Evolutionary conservation across 1,140 invertebrate species (phyloP), one percentile per base, ranked within the genome.

Genomic region (Drosophila rufa): DNA sequence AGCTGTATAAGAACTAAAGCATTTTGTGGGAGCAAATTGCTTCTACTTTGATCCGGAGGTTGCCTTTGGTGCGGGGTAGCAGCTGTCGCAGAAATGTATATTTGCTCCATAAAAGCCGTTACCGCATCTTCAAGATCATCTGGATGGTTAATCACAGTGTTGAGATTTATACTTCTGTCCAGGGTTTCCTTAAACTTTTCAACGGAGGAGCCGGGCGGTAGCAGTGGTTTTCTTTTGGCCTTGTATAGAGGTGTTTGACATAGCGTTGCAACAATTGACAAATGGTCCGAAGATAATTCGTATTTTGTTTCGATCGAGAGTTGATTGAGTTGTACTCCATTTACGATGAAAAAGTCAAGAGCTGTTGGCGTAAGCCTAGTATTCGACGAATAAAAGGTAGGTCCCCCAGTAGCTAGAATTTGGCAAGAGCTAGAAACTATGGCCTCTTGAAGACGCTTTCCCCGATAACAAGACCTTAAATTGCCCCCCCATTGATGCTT

Each of bases 221-320:
- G 60, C 14, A 62, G 11, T n/a, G 40, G 25, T 69, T 69, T 43
- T 15, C 38, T 53, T 40, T 43, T 61, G 22, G 27, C n/a, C 25
- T 65, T 65, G 38, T 14, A 42, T 43, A 61, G 22, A 2, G 48
- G 38, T 38, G 15, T 38, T 19, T 62, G 67, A 9, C 36, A 19
- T 11, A 69, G 30, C 11, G 57, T 69, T 51, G 66, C 95, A 96
- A 91, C 46, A 94, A 95, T 12, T 17, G 57, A 7, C 33, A 70
- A 14, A 22, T 70, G 67, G 33, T 48, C 48, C 4, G 58, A 55
- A 3, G 56, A 55, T 27, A 68, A 30, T 40, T 67, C 43, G 30
- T 51, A 68, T 55, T 55, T 55, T 19, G 55, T 42, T 57, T 57
- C 55, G 19, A 27, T 17, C 8, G 36, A 30, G 3, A 45, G 55